Percentiles rank a stretch among this genome's conserved stretches.
Evolutionary conservation across 1,140 invertebrate species (phyloP).

Genomic region (Drosophila repleta): DNA sequence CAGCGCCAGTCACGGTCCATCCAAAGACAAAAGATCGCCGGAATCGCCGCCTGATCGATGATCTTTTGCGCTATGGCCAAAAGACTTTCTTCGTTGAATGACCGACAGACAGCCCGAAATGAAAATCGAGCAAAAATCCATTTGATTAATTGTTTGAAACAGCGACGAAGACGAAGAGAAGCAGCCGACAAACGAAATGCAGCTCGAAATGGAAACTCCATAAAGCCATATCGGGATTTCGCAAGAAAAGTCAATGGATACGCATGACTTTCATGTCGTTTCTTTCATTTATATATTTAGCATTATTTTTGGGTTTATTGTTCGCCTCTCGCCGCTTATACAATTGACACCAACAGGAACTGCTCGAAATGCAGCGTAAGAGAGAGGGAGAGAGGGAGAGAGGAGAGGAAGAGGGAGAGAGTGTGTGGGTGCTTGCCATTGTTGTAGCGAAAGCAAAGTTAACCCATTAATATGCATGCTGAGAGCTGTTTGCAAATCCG

Average conservation of each 20-base stretch:
- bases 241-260: constrained; percentile 20
- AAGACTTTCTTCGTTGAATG: constrained; percentile 48
- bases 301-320: constrained; percentile 20
- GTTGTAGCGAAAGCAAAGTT: constrained; percentile 16
- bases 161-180: too few species aligned
- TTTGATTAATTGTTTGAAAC: constrained; percentile 37
- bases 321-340: constrained; percentile 17
- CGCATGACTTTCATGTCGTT: constrained; percentile 29
- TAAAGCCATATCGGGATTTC: constrained; percentile 10
- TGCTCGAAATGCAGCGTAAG: neutral
- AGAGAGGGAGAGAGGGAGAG: neutral
- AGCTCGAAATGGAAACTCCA: constrained; percentile 33
- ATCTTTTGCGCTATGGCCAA: constrained; percentile 12
- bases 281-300: constrained; percentile 1
- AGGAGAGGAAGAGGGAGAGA: neutral
- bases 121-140: constrained; percentile 26
- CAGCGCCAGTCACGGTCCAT: constrained; percentile 5
- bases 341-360: constrained; percentile 13
- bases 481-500: constrained; percentile 22
- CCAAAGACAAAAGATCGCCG: constrained; percentile 24
- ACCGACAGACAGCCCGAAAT: constrained; percentile 6
- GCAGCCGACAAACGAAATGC: neutral
- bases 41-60: constrained; percentile 25
- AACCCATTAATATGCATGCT: constrained; percentile 36
- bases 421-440: constrained; percentile 22